phyloP scores from a whole-genome alignment of 2,797 vertebrate genomes.

The Natrix natrix region DNA sequence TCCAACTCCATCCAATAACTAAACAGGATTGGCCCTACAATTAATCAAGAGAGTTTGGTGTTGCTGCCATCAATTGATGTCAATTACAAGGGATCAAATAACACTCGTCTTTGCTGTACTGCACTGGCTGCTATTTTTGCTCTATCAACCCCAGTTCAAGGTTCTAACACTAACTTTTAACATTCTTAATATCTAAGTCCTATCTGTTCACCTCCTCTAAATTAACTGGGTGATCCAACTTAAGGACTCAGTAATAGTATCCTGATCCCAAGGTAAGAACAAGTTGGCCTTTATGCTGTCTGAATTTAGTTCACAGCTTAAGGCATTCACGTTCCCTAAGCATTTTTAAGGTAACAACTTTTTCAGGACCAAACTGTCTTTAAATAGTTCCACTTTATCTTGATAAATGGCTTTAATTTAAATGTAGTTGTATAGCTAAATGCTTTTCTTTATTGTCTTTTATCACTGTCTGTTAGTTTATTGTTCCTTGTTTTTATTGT shows the following conservation, averaged over 20 bases:
- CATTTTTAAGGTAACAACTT: neutral
- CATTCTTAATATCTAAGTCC: neutral
- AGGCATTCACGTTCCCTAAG: neutral
- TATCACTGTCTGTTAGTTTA: neutral
- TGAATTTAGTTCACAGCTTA: neutral
- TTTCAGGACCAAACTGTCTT: neutral
- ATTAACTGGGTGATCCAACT: neutral
- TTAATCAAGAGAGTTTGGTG: neutral
- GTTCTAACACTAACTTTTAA: neutral
- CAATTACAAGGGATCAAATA: neutral
- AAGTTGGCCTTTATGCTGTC: neutral
- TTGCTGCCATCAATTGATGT: neutral
- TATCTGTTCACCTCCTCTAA: neutral
- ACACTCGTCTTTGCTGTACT: neutral
- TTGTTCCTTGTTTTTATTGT: neutral
- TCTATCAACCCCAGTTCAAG: neutral
- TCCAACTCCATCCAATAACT: neutral
- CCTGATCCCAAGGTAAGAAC: neutral
- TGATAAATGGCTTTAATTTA: neutral
- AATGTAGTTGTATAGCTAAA: neutral
- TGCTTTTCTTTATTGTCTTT: neutral
- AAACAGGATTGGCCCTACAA: neutral
- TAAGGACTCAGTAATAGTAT: neutral
- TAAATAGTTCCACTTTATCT: neutral
- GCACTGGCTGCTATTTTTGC: neutral